Evolutionary conservation across 2,888 invertebrate genomes (phyloP), one percentile per base, ranked within the genome.

Genomic region (Euproctis similis): DNA sequence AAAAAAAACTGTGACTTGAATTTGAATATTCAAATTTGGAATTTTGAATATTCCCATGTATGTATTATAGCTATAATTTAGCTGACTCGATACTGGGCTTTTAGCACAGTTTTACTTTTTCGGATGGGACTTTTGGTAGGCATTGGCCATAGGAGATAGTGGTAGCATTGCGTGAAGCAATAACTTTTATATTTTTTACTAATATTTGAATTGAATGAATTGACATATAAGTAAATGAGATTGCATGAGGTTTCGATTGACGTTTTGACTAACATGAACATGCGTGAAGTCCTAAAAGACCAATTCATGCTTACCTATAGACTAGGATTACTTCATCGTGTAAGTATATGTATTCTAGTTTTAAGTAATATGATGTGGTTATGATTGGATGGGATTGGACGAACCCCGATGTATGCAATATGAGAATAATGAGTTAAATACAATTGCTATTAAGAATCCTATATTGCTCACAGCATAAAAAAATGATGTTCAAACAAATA

Each of bases 401-500:
- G 35, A 35, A 38, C 30, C 25, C 31, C 27, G 35, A 25, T 36
- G 13, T 30, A 38, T 23, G 34, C 34, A 41, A 34, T 30, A 30
- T 43, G 36, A 35, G 30, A 41, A 27, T 33, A 32, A 26, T 34
- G 24, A 11, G 30, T 46, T 41, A 37, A 31, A 46, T 36, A 35
- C 29, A 42, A 41, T 26, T 35, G 34, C 36, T 54, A 2, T 50
- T 56, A 57, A 39, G 61, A 45, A 55, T 45, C 31, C 43, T 39
- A 30, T 42, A 57, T 76, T 77, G 77, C 76, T 81, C 77, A 78
- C 49, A 46, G 49, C 48, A 48, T 59, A 59, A 60, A 60, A 56
- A 69, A 14, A n/a, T n/a, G n/a, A n/a, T n/a, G 74, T 80, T 73
- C 74, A 75, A 77, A 76, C 56, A 58, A 61, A 57, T 26, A 43